Evolutionary conservation across 2,113 vertebrate genomes (phyloP), one percentile per base, ranked within the genome.

Genomic region (Ceyx melanurus): DNA sequence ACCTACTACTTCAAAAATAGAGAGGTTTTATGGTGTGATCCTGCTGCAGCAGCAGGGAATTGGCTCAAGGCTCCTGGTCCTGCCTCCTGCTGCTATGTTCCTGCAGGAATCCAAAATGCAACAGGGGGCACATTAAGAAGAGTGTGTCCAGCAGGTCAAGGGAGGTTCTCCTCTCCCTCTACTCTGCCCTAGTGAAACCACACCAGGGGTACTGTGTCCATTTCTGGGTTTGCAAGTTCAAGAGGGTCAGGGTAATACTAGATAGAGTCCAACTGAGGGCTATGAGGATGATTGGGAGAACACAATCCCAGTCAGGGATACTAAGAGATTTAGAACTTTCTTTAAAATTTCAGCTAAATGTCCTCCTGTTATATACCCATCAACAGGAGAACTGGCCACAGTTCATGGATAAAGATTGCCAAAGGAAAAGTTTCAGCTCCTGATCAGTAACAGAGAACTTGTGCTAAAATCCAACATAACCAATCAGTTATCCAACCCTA

Each of bases 401-500:
- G 56, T 67, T 71, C 5, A 1, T 3, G 26, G 57, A 43, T 51
- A 68, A 78, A 15, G 65, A 81, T 48, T 92, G 87, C 89, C 88
- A 88, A 85, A 89, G 51, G 77, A 92, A 72, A 72, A 75, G 72
- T 70, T 94, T 83, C 72, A 84, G 76, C 56, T 88, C 45, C 43
- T 85, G 43, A 43, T 48, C 56, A 37, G 60, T 53, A 81, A 71
- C 67, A 61, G 79, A 88, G 67, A 95, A 95, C 65, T 81, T 71
- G 76, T 53, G 82, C 79, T 83, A 88, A 93, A 95, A 96, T 83
- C 76, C 82, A 94, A 62, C 48, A 92, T 87, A 87, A 92, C 45
- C 91, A 88, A 40, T 61, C 64, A 58, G 74, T 93, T 93, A 95
- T 5, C 25, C 68, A 93, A 96, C 57, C 40, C 74, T 94, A 89